These are phyloP conservation scores for Lacanobia wlatinum DNA, from an alignment of 2,888 invertebrate genomes.

Conservation along the genomic window DNA sequence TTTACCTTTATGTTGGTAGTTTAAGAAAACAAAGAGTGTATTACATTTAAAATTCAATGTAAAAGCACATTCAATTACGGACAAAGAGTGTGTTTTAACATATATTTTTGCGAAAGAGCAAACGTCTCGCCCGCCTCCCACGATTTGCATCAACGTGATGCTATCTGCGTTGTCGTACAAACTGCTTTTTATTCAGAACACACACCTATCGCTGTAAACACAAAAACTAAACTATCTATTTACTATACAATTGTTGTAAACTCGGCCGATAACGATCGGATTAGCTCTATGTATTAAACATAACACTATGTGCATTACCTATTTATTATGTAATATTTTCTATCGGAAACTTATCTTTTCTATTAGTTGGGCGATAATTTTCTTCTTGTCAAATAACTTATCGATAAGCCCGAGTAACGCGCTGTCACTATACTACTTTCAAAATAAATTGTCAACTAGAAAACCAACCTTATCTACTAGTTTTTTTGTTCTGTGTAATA, in stretches of 20 bases:
- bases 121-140: constrained; percentile 73
- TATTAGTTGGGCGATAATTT: constrained; percentile 55
- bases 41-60: constrained; percentile 86
- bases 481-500: constrained; percentile 40
- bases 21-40: constrained; percentile 79
- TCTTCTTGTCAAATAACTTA: constrained; percentile 59
- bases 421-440: constrained; percentile 36
- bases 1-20: constrained; percentile 69
- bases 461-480: constrained; percentile 49
- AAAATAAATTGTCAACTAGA: constrained; percentile 46
- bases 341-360: constrained; percentile 55
- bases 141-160: constrained; percentile 72
- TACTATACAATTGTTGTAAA: constrained; percentile 55
- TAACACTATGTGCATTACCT: constrained; percentile 47
- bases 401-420: constrained; percentile 56
- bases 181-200: constrained; percentile 68
- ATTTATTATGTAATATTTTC: constrained; percentile 52
- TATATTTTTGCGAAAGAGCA: constrained; percentile 76
- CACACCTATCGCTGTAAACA: constrained; percentile 61
- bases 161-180: constrained; percentile 67
- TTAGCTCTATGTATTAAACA: constrained; percentile 56
- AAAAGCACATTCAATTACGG: constrained; percentile 80
- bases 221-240: constrained; percentile 54
- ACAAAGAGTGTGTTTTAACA: constrained; percentile 78
- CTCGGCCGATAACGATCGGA: constrained; percentile 48